A percentile compares a stretch with the other conserved stretches of the same genome.
phyloP scores from a whole-genome alignment of 2,888 invertebrate genomes.

The Mimachlamys varia region DNA sequence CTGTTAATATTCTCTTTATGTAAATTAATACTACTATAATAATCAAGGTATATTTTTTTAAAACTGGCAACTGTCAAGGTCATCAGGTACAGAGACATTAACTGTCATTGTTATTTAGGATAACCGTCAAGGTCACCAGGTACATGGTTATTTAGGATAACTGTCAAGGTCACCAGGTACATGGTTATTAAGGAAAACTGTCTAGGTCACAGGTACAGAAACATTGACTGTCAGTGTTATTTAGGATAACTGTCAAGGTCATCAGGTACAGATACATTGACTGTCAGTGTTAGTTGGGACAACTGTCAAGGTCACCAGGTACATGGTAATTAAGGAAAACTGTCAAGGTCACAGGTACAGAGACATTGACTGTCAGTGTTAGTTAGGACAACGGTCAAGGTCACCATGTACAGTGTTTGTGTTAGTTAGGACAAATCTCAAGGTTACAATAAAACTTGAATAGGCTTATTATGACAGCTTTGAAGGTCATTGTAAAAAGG shows the following conservation, averaged over 20 bases:
- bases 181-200: neutral
- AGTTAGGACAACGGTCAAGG: neutral
- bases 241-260: neutral
- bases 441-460: neutral
- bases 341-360: slow-evolving; percentile 5
- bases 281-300: neutral
- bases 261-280: neutral
- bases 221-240: neutral
- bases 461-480: too few relatives aligned
- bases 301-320: slow-evolving; percentile 14
- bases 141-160: neutral
- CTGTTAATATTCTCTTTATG: too few relatives aligned
- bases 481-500: neutral
- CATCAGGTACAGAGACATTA: neutral
- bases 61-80: neutral
- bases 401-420: neutral
- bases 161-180: neutral
- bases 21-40: too few relatives aligned
- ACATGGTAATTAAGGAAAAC: neutral
- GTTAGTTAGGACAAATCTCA: neutral
- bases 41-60: too few relatives aligned
- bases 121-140: neutral
- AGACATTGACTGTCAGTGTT: neutral
- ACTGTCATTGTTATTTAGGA: neutral
- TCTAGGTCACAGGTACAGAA: neutral